Conservation (phyloP, 2,888 invertebrate genomes). For the Himalopsyche kuldschensis region DNA sequence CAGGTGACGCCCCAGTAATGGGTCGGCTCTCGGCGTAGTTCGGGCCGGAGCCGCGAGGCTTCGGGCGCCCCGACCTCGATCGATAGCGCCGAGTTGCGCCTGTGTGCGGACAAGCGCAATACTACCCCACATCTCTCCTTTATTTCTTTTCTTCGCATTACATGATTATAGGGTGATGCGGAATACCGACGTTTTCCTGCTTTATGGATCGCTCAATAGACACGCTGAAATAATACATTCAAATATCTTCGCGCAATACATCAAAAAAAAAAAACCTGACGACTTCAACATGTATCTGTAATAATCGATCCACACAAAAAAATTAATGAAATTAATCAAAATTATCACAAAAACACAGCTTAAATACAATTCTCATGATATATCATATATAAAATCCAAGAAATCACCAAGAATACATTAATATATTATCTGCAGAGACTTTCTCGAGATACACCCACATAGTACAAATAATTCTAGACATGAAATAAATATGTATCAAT, state of each 20-base stretch:
- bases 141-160: slow-evolving; percentile 5
- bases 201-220: not conserved
- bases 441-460: not conserved
- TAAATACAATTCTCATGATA: not conserved
- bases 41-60: slow-evolving; percentile 41
- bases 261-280: not conserved
- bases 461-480: not conserved
- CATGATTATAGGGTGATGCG: not conserved
- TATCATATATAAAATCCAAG: too few species aligned
- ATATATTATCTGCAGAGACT: not conserved
- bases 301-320: not conserved
- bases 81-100: slow-evolving; percentile 42
- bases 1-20: slow-evolving; percentile 46
- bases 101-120: slow-evolving; percentile 45
- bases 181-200: not conserved
- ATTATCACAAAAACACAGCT: not conserved
- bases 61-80: slow-evolving; percentile 39
- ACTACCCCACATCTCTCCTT: slow-evolving; percentile 37
- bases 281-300: not conserved
- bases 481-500: not conserved
- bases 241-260: not conserved
- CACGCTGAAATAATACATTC: not conserved
- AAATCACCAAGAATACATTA: too few species aligned
- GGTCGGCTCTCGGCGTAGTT: slow-evolving; percentile 39
- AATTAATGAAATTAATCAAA: not conserved